These are phyloP conservation scores for Oriolus oriolus DNA, from an alignment of 2,113 vertebrate genomes.

Conservation along the genomic window DNA sequence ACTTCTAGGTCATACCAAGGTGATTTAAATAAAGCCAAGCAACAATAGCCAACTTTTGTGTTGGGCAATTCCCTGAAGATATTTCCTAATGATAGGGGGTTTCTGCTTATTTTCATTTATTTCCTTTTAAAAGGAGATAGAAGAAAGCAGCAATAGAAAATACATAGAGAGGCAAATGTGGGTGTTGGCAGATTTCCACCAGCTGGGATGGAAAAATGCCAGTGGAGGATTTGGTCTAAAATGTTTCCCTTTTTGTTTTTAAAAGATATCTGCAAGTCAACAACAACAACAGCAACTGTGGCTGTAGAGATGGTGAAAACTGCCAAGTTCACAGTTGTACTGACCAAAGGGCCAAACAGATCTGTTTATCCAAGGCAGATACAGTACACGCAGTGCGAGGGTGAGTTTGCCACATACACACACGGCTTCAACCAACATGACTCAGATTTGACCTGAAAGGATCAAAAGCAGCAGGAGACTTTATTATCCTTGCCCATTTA, in stretches of 20 bases:
- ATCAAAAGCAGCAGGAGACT: constrained; percentile 60
- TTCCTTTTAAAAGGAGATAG: background rate
- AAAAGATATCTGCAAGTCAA: constrained; percentile 31
- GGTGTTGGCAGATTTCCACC: background rate
- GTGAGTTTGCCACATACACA: constrained; percentile 21
- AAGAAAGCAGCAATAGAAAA: background rate
- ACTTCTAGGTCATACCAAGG: background rate
- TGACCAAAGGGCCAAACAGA: constrained; percentile 23
- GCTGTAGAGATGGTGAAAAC: background rate
- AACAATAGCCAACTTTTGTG: background rate
- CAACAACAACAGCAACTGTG: background rate
- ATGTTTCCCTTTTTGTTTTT: constrained; percentile 15
- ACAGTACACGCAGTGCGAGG: background rate
- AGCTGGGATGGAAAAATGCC: background rate
- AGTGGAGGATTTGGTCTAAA: background rate
- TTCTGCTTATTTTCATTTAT: background rate
- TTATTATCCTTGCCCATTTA: constrained; percentile 64
- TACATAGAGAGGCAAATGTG: background rate
- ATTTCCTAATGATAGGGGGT: background rate
- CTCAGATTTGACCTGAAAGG: constrained; percentile 43
- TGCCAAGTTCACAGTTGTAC: background rate
- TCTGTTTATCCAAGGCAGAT: constrained; percentile 37
- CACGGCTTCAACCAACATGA: constrained; percentile 19
- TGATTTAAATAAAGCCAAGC: background rate
- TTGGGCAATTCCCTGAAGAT: background rate